Percentiles rank a stretch among this genome's conserved stretches.
phyloP scores from a whole-genome alignment of 2,888 invertebrate genomes.

The Mactromeris polynyma region DNA sequence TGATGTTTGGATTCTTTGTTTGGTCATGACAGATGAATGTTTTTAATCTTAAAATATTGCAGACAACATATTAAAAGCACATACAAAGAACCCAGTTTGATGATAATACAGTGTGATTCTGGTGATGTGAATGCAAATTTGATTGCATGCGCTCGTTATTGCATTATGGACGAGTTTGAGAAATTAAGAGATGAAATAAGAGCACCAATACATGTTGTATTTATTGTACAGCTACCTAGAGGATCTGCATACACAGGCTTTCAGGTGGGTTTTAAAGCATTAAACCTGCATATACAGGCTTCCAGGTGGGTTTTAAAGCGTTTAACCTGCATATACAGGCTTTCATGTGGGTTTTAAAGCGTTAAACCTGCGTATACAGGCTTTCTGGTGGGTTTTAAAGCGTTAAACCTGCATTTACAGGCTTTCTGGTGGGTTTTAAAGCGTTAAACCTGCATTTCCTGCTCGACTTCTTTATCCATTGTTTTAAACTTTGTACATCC shows the following conservation, averaged over 20 bases:
- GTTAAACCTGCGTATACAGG: too few species aligned
- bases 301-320: too few species aligned
- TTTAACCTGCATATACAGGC: too few species aligned
- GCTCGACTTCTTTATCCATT: too few species aligned
- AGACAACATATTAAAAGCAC: slow-evolving; percentile 25
- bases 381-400: too few species aligned
- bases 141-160: slow-evolving; percentile 84
- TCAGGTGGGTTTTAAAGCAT: slow-evolving; percentile 72
- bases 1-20: too few species aligned
- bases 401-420: too few species aligned
- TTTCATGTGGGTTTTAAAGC: too few species aligned
- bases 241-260: slow-evolving; percentile 83
- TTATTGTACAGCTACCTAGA: slow-evolving; percentile 83
- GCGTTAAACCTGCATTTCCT: too few species aligned
- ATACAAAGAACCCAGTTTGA: slow-evolving; percentile 65
- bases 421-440: too few species aligned
- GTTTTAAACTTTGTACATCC: too few species aligned
- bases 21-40: neutral
- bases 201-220: slow-evolving; percentile 75
- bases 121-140: slow-evolving; percentile 81
- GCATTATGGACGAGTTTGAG: slow-evolving; percentile 79
- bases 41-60: neutral
- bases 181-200: slow-evolving; percentile 55
- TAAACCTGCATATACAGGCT: too few species aligned
- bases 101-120: slow-evolving; percentile 84